Conservation (phyloP, 2,113 vertebrate species). For the Sigmodon hispidus region DNA sequence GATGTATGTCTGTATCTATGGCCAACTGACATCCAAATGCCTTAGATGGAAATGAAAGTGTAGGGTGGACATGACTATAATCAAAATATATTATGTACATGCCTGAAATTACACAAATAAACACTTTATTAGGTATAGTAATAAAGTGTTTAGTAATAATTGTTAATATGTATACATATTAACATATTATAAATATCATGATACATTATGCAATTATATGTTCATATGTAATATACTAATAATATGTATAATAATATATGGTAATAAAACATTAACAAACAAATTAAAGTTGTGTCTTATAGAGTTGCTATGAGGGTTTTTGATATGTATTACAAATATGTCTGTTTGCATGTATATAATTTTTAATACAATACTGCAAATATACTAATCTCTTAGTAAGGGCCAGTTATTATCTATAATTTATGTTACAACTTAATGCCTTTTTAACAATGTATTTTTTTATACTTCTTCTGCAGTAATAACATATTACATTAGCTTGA, state of each 20-base stretch:
- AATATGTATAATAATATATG: too few relatives aligned
- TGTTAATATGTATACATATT: too few relatives aligned
- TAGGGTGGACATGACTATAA: neutral
- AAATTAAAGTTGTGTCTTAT: neutral
- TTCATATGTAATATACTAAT: too few relatives aligned
- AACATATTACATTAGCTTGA: neutral
- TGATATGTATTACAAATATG: neutral
- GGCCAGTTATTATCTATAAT: neutral
- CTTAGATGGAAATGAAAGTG: neutral
- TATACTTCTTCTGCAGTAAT: neutral
- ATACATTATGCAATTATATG: too few relatives aligned
- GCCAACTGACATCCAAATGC: neutral
- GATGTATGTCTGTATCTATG: neutral
- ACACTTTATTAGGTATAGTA: neutral
- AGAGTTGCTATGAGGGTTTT: neutral
- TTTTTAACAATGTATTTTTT: constrained; percentile 24
- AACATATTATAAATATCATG: too few relatives aligned
- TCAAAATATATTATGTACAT: neutral
- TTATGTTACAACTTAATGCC: neutral
- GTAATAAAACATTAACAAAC: neutral
- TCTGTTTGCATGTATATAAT: neutral
- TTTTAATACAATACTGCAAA: neutral
- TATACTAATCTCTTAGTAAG: neutral
- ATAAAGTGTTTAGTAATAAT: too few relatives aligned
- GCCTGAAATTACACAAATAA: neutral